Conservation (phyloP, 2,113 vertebrate genomes). For the Amia ocellicauda region DNA sequence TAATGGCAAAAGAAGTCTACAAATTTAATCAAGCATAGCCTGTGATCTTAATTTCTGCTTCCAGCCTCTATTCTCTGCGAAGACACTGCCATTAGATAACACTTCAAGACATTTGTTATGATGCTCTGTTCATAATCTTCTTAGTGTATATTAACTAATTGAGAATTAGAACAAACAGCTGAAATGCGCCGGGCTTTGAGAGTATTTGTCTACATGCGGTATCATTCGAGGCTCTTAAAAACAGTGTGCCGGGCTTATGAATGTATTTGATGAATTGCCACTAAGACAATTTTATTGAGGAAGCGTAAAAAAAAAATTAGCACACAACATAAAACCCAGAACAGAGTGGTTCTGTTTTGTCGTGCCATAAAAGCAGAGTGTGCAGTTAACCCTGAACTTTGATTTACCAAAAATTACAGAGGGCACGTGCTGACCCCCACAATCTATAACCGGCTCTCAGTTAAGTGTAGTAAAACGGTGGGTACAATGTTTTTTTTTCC, state of each 20-base stretch:
- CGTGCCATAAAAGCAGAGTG: neutral
- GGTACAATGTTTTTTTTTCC: conserved; percentile 18
- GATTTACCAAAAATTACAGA: neutral
- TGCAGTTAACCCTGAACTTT: neutral
- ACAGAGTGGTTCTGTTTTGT: neutral
- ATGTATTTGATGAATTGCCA: conserved; percentile 11
- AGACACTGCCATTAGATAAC: conserved; percentile 24
- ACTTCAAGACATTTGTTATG: conserved; percentile 21
- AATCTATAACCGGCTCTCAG: conserved; percentile 5
- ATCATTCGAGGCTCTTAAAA: conserved; percentile 8
- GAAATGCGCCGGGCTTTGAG: conserved; percentile 25
- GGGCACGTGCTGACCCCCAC: conserved; percentile 8
- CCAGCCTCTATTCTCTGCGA: conserved; percentile 12
- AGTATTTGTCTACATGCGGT: conserved; percentile 27
- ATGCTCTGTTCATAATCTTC: conserved; percentile 39
- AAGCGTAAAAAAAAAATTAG: conserved; percentile 15
- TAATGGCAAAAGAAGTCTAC: conserved; percentile 20
- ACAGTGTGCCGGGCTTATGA: neutral
- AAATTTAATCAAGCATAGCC: conserved; percentile 34
- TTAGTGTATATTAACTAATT: conserved; percentile 49
- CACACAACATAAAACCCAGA: conserved; percentile 1
- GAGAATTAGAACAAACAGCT: conserved; percentile 39
- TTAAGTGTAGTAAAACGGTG: conserved; percentile 10
- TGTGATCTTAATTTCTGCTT: conserved; percentile 24
- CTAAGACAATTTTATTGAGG: conserved; percentile 21